Percentiles rank a stretch among this genome's conserved stretches.
phyloP scores from a whole-genome alignment of 2,888 invertebrate species.

The Lapara coniferarum region DNA sequence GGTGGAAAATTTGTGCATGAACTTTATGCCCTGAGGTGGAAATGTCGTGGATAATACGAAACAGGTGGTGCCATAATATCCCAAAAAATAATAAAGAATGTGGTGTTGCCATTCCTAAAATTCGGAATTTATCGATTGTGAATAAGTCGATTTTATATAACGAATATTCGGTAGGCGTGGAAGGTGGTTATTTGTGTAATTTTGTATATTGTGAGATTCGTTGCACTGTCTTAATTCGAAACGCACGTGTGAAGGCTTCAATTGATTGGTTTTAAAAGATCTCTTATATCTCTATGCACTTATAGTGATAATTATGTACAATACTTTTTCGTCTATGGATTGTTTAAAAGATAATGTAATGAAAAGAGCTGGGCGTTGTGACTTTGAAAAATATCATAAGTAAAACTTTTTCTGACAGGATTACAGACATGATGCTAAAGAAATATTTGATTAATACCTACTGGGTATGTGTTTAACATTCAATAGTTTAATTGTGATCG shows the following conservation, averaged over 20 bases:
- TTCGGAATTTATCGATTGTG: no score
- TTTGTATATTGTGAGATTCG: neutral
- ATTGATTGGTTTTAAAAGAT: constrained; percentile 3
- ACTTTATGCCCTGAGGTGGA: neutral
- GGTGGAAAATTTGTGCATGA: neutral
- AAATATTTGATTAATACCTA: neutral
- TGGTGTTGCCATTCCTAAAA: constrained; percentile 1
- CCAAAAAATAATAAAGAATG: neutral
- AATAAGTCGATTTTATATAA: neutral
- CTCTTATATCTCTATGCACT: neutral
- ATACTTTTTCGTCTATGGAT: neutral
- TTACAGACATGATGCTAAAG: no score
- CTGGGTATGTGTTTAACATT: neutral
- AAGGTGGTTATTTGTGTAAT: neutral
- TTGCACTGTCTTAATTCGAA: constrained; percentile 2
- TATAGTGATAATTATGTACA: constrained; percentile 1
- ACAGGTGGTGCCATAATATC: constrained; percentile 15
- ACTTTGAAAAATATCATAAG: no score
- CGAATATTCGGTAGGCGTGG: neutral
- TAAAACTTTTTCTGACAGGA: no score
- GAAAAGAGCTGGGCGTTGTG: neutral
- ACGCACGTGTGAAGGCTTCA: constrained; percentile 17
- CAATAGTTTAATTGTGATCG: neutral
- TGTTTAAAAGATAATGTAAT: neutral
- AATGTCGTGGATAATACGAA: neutral